Base-by-base conservation (phyloP, 2,888 invertebrate genomes). In the Ophion ellenae region DNA sequence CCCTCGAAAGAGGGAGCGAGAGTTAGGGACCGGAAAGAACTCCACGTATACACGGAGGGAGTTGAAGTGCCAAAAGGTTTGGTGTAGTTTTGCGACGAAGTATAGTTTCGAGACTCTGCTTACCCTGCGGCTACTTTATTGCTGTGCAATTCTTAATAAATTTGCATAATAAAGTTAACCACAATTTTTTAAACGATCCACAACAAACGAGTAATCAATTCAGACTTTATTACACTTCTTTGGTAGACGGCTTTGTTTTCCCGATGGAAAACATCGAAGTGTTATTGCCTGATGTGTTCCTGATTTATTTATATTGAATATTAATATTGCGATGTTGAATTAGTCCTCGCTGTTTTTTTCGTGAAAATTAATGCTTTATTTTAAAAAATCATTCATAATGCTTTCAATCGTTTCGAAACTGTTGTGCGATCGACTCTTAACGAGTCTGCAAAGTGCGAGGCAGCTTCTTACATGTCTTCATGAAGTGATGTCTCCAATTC, bases 101-200 rank as follows among this genome's bases (percentile, higher is more conserved):
- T 77, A 77, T 81, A 81, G 67, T 84, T 81, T 53, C 24, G n/a
- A 57, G 59, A 71, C 67, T 81, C 71, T 66, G 3, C 32, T 20
- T 32, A 59, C 53, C 81, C 77, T 47, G 2, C 28, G 45, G 63
- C n/a, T 20, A 24, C 5, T 61, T 61, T 45, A 28, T 70, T 63
- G 3, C 61, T 47, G 61, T 24, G 28, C n/a, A 36, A 73, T 40
- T 73, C n/a, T 61, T 61, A 45, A 78, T 17, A 28, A 76, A 64
- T 32, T 47, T 71, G 36, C 59, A n/a, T 17, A 45, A 70, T 24
- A 57, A 73, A 36, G 66, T 47, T 45, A 11, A 24, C 17, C 24
- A 5, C 45, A 71, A 71, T 63, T 80, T 17, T n/a, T 32, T 40
- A 3, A 57, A 17, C 4, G 53, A 64, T 75, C 28, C 2, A 10